phyloP scores from a whole-genome alignment of 2,113 vertebrate genomes.

The Pagrus major region DNA sequence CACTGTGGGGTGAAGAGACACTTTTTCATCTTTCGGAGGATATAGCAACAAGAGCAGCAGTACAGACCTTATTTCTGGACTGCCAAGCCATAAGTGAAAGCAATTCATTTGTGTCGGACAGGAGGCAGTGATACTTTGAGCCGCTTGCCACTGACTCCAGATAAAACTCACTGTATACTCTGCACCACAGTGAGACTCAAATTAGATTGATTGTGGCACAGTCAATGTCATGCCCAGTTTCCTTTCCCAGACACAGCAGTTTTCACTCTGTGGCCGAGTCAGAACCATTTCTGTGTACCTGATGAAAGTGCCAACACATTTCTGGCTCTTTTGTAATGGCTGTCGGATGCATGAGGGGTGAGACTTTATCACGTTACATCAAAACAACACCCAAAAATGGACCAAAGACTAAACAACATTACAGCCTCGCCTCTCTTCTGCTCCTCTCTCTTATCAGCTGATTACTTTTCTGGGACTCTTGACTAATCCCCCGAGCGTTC shows the following conservation, averaged over 20 bases:
- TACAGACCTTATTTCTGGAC: conserved; percentile 27
- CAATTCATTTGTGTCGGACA: conserved; percentile 47
- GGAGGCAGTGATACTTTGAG: conserved; percentile 38
- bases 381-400: conserved; percentile 21
- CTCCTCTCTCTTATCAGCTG: background rate
- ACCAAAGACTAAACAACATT: background rate
- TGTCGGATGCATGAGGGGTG: conserved; percentile 4
- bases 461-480: conserved; percentile 14
- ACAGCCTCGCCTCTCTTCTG: background rate
- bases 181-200: conserved; percentile 19
- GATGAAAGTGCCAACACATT: conserved; percentile 36
- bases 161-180: conserved; percentile 27
- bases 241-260: conserved; percentile 40
- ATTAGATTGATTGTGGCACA: conserved; percentile 58
- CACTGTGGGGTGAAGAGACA: background rate
- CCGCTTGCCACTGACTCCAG: conserved; percentile 7
- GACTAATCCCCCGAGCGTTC: background rate
- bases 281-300: conserved; percentile 2
- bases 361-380: background rate
- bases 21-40: conserved; percentile 6
- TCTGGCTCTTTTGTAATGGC: conserved; percentile 19
- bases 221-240: conserved; percentile 56
- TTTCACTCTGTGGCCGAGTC: conserved; percentile 37
- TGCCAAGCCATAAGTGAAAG: conserved; percentile 39
- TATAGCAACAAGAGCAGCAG: background rate